Conservation (phyloP, 2,113 vertebrate genomes). For the Pyrgilauda ruficollis region DNA sequence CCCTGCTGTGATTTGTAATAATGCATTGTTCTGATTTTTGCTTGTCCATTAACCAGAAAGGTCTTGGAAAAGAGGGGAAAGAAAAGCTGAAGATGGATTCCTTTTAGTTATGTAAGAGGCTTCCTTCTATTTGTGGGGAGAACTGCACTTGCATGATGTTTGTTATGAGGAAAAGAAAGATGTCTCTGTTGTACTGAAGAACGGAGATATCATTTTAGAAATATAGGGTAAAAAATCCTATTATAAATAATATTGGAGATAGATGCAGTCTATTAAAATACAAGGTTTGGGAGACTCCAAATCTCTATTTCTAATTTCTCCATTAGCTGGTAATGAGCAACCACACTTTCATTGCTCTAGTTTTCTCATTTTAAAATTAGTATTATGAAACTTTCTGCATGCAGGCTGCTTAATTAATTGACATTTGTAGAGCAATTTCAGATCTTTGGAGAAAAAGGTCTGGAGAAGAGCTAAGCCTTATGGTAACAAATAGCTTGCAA, state of each 20-base stretch:
- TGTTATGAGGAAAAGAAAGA: neutral
- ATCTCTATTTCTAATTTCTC: neutral
- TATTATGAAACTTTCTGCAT: slow-evolving; percentile 25
- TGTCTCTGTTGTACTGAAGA: neutral
- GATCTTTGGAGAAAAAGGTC: neutral
- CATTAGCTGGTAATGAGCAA: neutral
- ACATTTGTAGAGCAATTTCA: slow-evolving; percentile 14
- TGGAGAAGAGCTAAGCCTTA: neutral
- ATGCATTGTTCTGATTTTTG: neutral
- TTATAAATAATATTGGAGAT: neutral
- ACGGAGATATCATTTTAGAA: neutral
- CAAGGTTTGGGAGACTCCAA: neutral
- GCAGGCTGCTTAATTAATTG: slow-evolving; percentile 33
- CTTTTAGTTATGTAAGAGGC: neutral
- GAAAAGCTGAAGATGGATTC: neutral
- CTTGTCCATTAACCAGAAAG: neutral
- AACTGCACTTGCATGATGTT: neutral
- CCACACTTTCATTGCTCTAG: neutral
- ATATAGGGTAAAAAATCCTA: neutral
- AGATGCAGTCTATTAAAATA: neutral
- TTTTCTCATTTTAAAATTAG: neutral
- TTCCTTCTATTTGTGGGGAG: neutral
- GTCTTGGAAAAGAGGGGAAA: neutral
- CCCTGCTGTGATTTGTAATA: neutral
- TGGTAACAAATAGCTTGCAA: neutral